Evolutionary conservation across 2,888 invertebrate genomes (phyloP).

Genomic region (Epicampocera succincta): DNA sequence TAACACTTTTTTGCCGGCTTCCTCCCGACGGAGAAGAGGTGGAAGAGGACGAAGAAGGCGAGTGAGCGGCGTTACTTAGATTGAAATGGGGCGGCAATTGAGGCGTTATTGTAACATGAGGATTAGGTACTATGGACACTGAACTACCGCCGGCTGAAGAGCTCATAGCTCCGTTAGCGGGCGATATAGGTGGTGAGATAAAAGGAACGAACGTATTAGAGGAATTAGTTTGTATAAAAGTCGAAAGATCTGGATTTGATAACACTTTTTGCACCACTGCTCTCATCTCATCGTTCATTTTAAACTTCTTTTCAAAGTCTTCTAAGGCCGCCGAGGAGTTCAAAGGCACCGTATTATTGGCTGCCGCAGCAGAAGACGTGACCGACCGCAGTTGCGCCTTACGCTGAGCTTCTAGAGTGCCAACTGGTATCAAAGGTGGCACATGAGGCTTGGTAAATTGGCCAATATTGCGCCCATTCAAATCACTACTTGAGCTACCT

Average conservation of each 20-base stretch:
- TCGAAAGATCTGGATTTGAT: slow-evolving; percentile 80
- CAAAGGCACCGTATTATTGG: slow-evolving; percentile 74
- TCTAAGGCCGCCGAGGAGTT: slow-evolving; percentile 77
- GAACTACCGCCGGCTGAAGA: slow-evolving; percentile 69
- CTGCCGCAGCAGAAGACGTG: neutral
- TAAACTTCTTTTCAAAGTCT: slow-evolving; percentile 80
- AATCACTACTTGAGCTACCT: slow-evolving; percentile 17
- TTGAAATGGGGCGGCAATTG: slow-evolving; percentile 76
- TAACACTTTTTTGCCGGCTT: slow-evolving; percentile 79
- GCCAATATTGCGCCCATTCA: slow-evolving; percentile 45
- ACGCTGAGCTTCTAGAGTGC: slow-evolving; percentile 55
- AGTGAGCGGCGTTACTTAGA: slow-evolving; percentile 70
- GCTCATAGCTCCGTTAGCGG: slow-evolving; percentile 73
- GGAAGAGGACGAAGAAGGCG: slow-evolving; percentile 67
- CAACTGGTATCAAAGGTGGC: slow-evolving; percentile 74
- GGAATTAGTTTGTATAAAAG: slow-evolving; percentile 79
- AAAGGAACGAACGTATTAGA: slow-evolving; percentile 77
- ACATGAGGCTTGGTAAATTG: slow-evolving; percentile 74
- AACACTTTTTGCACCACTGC: slow-evolving; percentile 80
- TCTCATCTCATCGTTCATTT: slow-evolving; percentile 81
- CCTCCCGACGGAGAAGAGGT: slow-evolving; percentile 63
- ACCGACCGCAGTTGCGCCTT: slow-evolving; percentile 43
- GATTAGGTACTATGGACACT: slow-evolving; percentile 78
- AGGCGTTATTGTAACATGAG: slow-evolving; percentile 78
- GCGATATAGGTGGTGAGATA: slow-evolving; percentile 80